Conservation (phyloP, 2,797 vertebrate species). For the Dallia pectoralis region DNA sequence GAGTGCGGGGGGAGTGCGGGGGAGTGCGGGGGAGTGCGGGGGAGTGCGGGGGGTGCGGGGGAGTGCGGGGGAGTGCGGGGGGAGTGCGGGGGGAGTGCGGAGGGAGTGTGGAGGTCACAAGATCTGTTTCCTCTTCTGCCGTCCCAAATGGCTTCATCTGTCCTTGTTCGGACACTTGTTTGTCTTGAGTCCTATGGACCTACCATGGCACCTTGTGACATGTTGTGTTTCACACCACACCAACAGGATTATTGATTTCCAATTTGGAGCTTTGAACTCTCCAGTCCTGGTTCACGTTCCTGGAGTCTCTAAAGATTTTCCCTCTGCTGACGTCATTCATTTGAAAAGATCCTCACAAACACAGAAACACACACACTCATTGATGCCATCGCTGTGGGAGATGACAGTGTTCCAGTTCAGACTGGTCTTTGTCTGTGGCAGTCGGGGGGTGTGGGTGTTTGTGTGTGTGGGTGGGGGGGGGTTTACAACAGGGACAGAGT, state of each 20-base stretch:
- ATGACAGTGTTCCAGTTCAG: conserved; percentile 40
- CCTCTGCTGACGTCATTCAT: conserved; percentile 22
- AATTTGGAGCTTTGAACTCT: conserved; percentile 53
- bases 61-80: conserved; percentile 35
- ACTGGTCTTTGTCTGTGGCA: neutral
- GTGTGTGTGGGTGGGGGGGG: no score
- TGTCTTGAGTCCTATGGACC: no score
- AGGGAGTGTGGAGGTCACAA: conserved; percentile 24
- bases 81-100: conserved; percentile 30
- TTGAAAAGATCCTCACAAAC: conserved; percentile 20
- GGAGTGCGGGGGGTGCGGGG: no score
- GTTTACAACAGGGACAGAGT: no score
- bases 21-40: no score
- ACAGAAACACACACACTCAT: neutral
- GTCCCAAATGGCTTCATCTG: conserved; percentile 27
- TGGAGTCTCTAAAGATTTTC: conserved; percentile 49
- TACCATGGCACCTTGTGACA: conserved; percentile 24
- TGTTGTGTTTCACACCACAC: conserved; percentile 51
- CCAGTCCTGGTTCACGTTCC: conserved; percentile 32
- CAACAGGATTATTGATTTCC: conserved; percentile 51
- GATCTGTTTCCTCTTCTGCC: conserved; percentile 30
- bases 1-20: no score
- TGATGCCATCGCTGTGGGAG: conserved; percentile 23
- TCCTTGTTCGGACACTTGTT: neutral
- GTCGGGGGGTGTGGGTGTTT: no score